Evolutionary conservation across 2,888 invertebrate genomes (phyloP), one percentile per base, ranked within the genome.

Genomic region (Rambutsinella grinnellia): DNA sequence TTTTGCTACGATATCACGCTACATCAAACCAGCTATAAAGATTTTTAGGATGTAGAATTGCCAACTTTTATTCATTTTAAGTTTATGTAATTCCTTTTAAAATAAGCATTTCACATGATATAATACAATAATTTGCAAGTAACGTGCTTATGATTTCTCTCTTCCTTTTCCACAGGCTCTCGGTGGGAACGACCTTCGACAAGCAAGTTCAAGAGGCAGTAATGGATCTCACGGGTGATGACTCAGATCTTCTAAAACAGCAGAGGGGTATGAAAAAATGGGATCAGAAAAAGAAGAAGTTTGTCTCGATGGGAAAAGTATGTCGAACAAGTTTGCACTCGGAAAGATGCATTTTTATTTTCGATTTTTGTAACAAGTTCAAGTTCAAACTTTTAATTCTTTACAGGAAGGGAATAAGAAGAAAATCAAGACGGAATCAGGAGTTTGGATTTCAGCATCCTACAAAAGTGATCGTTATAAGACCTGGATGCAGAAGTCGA

Each of bases 231-330:
- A 90, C 91, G 8, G 94, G 92, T 8, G 97, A 97, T 87, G 93
- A 93, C 78, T 91, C 91, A 56, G 91, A 92, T 26, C 88, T 87
- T 0, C 88, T 90, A 75, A 89, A 90, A 36, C 88, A 90, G 62
- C 89, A 90, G 62, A 89, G 89, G 2, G 90, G 91, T 79, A 87
- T 90, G 82, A 84, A 85, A 85, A 91, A 92, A 85, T 97, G 99
- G 99, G 98, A 99, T 88, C 90, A 96, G 60, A 96, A 96, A 86
- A 93, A 94, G 87, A 99, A 98, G 90, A 97, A 95, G 88, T 97
- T 96, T 92, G 92, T 99, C 36, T 85, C 85, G 24, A 79, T 81
- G 56, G 84, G 84, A 79, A 89, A 89, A 78, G 92, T 92, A 86
- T 84, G 88, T 85, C n/a, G n/a, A n/a, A n/a, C n/a, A n/a, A 44